Conservation (phyloP, 2,888 invertebrate species). For the Zootermopsis nevadensis region DNA sequence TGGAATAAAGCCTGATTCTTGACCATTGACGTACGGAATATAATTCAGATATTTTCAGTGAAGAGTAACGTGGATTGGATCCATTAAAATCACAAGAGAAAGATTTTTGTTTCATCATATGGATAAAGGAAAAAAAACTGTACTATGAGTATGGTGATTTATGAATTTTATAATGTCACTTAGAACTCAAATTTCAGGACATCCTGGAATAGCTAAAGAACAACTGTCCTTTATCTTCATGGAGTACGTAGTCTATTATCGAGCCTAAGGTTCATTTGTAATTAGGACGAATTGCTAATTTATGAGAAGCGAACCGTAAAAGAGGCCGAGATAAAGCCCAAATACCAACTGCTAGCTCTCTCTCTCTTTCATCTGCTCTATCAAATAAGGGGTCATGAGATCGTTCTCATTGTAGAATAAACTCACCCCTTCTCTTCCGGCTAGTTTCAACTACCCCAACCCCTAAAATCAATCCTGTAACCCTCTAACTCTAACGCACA, state of each 20-base stretch:
- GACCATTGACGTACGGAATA: too few relatives aligned
- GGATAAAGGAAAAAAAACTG: too few relatives aligned
- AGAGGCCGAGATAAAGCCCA: not conserved
- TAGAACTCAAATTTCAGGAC: not conserved
- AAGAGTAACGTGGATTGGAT: too few relatives aligned
- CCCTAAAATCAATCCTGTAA: not conserved
- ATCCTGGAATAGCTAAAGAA: not conserved
- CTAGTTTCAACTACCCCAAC: not conserved
- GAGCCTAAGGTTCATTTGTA: slow-evolving; percentile 17
- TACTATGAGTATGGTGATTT: too few relatives aligned
- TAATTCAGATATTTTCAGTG: too few relatives aligned
- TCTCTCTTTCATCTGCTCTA: not conserved
- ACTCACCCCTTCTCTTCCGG: not conserved
- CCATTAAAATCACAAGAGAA: too few relatives aligned
- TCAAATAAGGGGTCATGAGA: not conserved
- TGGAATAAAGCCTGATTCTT: too few relatives aligned
- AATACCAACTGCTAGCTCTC: too few relatives aligned
- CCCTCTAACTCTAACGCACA: not conserved
- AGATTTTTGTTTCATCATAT: too few relatives aligned
- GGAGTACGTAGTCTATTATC: slow-evolving; percentile 20
- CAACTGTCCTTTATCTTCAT: not conserved
- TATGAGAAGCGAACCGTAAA: not conserved
- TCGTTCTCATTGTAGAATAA: slow-evolving; percentile 1
- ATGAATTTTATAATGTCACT: not conserved
- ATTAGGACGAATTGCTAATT: slow-evolving; percentile 4